phyloP scores from a whole-genome alignment of 2,888 invertebrate genomes.

The Trypoxylon attenuatum region DNA sequence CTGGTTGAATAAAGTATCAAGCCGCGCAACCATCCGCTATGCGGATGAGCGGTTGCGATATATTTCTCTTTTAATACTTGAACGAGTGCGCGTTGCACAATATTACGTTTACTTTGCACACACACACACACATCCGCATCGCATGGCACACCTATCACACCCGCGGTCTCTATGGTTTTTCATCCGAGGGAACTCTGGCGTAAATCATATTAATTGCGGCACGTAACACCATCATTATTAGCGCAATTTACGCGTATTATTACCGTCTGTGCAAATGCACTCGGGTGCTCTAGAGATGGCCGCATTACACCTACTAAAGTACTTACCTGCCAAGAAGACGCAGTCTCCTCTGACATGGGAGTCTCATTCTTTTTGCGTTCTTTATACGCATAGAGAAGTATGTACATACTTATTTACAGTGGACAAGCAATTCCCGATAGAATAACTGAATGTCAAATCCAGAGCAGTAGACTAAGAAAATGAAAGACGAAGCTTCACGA shows the following conservation, averaged over 20 bases:
- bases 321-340: not conserved
- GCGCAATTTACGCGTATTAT: not conserved
- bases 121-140: not conserved
- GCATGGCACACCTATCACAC: not conserved
- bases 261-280: too few species aligned
- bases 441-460: slow-evolving; percentile 28
- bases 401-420: too few species aligned
- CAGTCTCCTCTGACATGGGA: too few species aligned
- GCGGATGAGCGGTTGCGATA: not conserved
- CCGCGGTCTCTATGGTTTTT: not conserved
- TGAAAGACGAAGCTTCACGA: slow-evolving; percentile 33
- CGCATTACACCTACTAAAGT: too few species aligned
- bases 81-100: slow-evolving; percentile 27
- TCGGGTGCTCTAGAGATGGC: too few species aligned
- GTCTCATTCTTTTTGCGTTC: too few species aligned
- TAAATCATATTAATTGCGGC: not conserved
- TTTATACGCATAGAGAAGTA: too few species aligned
- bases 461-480: slow-evolving; percentile 25
- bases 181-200: not conserved
- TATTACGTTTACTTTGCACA: slow-evolving; percentile 14
- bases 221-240: not conserved
- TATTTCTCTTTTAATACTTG: slow-evolving; percentile 16
- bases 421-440: not conserved
- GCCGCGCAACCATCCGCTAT: not conserved
- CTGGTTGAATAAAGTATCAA: slow-evolving; percentile 1